Conservation (phyloP, 2,113 vertebrate species). For the Garra rufa region DNA sequence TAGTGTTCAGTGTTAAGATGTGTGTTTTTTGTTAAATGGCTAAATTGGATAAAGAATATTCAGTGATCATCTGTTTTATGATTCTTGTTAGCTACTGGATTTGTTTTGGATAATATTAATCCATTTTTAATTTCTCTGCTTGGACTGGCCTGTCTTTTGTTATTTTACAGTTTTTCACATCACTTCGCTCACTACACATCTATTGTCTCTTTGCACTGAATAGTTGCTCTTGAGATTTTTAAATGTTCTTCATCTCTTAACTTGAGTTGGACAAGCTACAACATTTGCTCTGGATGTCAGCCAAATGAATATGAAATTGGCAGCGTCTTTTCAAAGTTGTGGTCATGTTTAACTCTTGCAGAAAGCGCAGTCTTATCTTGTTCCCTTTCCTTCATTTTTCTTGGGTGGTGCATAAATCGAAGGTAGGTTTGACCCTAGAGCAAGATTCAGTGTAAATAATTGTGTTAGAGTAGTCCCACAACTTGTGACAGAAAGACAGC, state of each 20-base stretch:
- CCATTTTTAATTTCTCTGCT: not conserved
- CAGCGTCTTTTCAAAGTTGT: not conserved
- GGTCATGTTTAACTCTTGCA: not conserved
- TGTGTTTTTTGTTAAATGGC: not conserved
- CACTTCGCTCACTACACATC: not conserved
- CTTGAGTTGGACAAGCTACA: not conserved
- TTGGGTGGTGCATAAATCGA: not conserved
- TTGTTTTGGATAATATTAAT: not conserved
- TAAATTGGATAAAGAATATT: not conserved
- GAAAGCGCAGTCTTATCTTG: not conserved
- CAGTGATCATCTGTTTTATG: not conserved
- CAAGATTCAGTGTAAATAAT: not conserved
- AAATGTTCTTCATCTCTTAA: not conserved
- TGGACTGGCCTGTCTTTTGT: not conserved
- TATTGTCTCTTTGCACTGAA: not conserved
- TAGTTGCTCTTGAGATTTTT: not conserved
- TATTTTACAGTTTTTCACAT: not conserved
- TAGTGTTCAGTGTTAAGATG: not conserved
- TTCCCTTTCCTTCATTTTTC: not conserved
- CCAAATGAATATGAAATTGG: not conserved
- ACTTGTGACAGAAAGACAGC: not conserved
- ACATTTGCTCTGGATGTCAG: not conserved
- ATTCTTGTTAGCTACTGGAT: not conserved
- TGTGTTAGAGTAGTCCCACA: not conserved
- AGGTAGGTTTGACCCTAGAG: not conserved